These are phyloP conservation scores for Alloplasta piceator DNA, from an alignment of 2,888 invertebrate species.

Conservation along the genomic window DNA sequence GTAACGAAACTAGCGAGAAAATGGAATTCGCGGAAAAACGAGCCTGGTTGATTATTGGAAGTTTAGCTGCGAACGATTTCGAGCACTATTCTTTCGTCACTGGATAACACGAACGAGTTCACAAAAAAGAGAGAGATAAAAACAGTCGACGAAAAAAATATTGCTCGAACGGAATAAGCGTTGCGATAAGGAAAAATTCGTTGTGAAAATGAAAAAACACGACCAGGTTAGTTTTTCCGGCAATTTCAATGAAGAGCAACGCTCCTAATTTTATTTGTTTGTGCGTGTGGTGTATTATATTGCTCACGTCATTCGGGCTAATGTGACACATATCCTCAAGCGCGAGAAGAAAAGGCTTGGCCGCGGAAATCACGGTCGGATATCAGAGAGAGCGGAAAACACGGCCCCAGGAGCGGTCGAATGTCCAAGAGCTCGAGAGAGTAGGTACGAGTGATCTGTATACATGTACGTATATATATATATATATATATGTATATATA, in stretches of 20 bases:
- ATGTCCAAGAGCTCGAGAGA: constrained; percentile 14
- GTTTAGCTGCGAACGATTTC: neutral
- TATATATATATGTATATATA: constrained; percentile 12
- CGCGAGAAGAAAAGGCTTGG: constrained; percentile 70
- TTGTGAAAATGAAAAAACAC: constrained; percentile 36
- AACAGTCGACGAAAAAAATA: no score
- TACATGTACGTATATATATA: neutral
- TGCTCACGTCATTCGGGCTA: constrained; percentile 72
- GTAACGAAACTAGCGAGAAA: neutral
- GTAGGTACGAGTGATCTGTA: constrained; percentile 19
- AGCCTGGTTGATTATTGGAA: constrained; percentile 16
- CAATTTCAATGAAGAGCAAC: constrained; percentile 15
- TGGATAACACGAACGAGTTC: constrained; percentile 1
- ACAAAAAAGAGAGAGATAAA: constrained; percentile 9
- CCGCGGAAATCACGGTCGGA: constrained; percentile 65
- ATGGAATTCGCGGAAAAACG: constrained; percentile 32
- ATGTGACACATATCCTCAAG: constrained; percentile 74
- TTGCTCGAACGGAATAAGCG: constrained; percentile 33
- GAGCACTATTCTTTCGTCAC: neutral
- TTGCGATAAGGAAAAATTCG: neutral
- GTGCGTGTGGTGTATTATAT: constrained; percentile 52
- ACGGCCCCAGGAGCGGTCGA: constrained; percentile 9
- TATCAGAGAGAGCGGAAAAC: constrained; percentile 51
- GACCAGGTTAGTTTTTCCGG: constrained; percentile 57
- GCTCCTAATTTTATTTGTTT: constrained; percentile 41